phyloP scores from a whole-genome alignment of 2,888 invertebrate species.

The Metopia argyrocephala region DNA sequence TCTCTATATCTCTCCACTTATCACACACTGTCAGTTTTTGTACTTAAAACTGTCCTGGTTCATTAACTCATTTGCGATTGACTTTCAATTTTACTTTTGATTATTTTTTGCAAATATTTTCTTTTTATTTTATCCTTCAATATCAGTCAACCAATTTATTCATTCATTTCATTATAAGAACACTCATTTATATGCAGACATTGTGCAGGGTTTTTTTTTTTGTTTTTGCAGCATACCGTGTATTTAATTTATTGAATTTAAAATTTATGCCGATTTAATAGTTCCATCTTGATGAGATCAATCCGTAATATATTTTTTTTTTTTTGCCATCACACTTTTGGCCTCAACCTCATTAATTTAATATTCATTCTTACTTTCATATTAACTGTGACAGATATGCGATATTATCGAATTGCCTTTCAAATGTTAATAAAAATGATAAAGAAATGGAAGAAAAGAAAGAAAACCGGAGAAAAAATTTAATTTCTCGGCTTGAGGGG shows the following conservation, averaged over 20 bases:
- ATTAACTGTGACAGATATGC: too few species aligned
- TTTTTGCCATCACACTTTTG: not conserved
- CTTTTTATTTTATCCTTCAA: slow-evolving; percentile 3
- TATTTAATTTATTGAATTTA: slow-evolving; percentile 42
- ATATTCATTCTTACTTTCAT: too few species aligned
- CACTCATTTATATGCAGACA: too few species aligned
- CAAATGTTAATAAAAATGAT: slow-evolving; percentile 22
- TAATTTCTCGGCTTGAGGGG: too few species aligned
- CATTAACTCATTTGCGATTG: slow-evolving; percentile 22
- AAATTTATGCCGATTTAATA: slow-evolving; percentile 50
- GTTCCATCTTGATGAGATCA: slow-evolving; percentile 36
- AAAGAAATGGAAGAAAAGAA: too few species aligned
- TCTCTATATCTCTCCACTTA: too few species aligned
- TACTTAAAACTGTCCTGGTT: too few species aligned
- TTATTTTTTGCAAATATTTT: slow-evolving; percentile 48
- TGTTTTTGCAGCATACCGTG: not conserved
- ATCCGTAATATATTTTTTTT: not conserved
- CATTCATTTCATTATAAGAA: not conserved
- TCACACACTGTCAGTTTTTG: too few species aligned
- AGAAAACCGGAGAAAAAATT: too few species aligned
- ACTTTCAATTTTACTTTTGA: slow-evolving; percentile 35
- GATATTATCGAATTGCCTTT: not conserved
- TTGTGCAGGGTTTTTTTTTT: too few species aligned
- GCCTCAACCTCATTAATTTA: not conserved
- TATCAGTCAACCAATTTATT: slow-evolving; percentile 19